These are phyloP conservation scores for Xanthorhoe designata DNA, from an alignment of 2,888 invertebrate species.

Conservation along the genomic window DNA sequence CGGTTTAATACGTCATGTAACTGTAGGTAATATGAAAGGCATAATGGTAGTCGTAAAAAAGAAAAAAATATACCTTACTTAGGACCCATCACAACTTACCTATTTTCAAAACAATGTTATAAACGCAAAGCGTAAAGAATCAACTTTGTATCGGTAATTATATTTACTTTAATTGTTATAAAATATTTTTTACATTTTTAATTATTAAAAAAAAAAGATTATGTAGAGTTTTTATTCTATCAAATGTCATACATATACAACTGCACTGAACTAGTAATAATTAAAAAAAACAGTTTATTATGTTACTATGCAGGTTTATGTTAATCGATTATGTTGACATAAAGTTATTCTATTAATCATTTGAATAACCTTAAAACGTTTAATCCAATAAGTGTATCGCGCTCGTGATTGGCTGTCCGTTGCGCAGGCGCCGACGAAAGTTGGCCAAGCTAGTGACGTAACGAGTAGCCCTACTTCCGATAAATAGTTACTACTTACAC, in stretches of 20 bases:
- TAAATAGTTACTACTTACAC: conserved; percentile 28
- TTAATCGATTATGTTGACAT: neutral
- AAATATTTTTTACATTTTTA: no score
- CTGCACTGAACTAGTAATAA: no score
- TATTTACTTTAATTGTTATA: no score
- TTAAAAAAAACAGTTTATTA: neutral
- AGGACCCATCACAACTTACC: no score
- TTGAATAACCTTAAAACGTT: conserved; percentile 3
- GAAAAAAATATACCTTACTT: no score
- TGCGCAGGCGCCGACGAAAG: conserved; percentile 52
- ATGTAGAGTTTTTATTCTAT: no score
- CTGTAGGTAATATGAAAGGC: conserved; percentile 16
- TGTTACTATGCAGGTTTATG: neutral
- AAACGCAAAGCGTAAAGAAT: no score
- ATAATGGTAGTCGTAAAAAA: neutral
- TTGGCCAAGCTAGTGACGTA: conserved; percentile 54
- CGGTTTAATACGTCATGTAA: conserved; percentile 2
- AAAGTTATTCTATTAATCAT: neutral
- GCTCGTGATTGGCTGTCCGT: conserved; percentile 28
- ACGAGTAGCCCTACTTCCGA: conserved; percentile 57
- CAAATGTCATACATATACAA: no score
- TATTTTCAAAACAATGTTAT: no score
- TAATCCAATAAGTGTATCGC: conserved; percentile 25
- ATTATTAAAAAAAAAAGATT: no score
- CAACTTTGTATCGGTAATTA: no score